phyloP scores from a whole-genome alignment of 2,888 invertebrate genomes.

The Nemoura dubitans region DNA sequence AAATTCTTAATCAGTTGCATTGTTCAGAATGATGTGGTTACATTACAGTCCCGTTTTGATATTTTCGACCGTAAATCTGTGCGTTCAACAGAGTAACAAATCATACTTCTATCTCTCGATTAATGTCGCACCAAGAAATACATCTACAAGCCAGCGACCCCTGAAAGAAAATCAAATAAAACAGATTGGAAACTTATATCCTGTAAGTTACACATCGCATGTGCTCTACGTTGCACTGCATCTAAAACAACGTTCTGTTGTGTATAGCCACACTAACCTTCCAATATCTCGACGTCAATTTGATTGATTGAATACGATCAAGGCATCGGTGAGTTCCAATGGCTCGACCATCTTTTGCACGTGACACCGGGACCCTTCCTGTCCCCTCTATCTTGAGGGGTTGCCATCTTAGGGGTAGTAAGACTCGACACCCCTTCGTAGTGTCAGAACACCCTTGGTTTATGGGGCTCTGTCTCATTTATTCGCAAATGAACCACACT shows the following conservation, averaged over 20 bases:
- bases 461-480: too few species aligned
- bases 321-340: neutral
- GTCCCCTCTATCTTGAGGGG: neutral
- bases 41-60: neutral
- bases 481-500: too few species aligned
- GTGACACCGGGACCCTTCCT: neutral
- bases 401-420: too few species aligned
- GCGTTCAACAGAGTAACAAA: neutral
- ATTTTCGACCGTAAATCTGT: neutral
- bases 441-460: too few species aligned
- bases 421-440: too few species aligned
- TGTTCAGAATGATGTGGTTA: neutral
- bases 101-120: neutral
- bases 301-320: neutral
- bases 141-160: neutral
- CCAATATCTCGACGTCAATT: neutral
- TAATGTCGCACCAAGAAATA: neutral
- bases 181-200: too few species aligned
- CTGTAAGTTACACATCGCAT: too few species aligned
- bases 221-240: too few species aligned
- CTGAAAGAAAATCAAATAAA: too few species aligned
- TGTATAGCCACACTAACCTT: neutral
- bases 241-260: too few species aligned
- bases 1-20: neutral
- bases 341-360: neutral